Conservation (phyloP, 2,797 vertebrate genomes). For the Pangasius larnaudii region DNA sequence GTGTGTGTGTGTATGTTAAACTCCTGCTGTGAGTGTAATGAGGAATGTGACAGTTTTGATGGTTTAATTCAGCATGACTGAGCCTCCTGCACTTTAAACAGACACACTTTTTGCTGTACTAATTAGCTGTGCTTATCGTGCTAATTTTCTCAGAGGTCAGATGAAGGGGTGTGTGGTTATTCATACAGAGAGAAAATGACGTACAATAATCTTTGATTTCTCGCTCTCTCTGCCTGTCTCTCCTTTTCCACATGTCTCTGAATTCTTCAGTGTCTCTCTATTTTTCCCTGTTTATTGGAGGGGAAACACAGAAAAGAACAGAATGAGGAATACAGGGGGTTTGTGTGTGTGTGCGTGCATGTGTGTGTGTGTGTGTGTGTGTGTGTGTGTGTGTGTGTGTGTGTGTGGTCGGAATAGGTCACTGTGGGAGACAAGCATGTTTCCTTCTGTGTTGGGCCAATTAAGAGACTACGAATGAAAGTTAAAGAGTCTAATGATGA, state of each 20-base stretch:
- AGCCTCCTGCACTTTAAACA: slow-evolving; percentile 14
- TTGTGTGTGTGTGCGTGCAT: background rate
- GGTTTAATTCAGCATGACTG: slow-evolving; percentile 23
- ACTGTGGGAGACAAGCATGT: background rate
- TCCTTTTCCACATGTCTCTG: background rate
- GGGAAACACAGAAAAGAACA: background rate
- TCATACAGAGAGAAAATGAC: background rate
- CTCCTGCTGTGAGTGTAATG: slow-evolving; percentile 26
- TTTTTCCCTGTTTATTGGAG: background rate
- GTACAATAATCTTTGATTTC: background rate
- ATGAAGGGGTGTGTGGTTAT: background rate
- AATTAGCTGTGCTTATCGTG: background rate
- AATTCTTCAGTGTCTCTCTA: background rate
- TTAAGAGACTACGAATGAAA: background rate
- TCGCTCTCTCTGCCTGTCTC: background rate
- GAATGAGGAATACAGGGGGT: background rate
- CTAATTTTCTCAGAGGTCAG: slow-evolving; percentile 21
- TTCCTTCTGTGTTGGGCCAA: background rate
- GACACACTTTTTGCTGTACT: slow-evolving; percentile 14
- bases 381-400: background rate
- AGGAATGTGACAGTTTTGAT: slow-evolving; percentile 22
- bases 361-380: background rate
- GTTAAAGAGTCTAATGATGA: slow-evolving; percentile 3
- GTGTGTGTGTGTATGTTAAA: background rate
- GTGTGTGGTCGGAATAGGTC: background rate